Conservation (phyloP, 53 echinoderm and acorn worm genomes). For the Patiria pectinifera region DNA sequence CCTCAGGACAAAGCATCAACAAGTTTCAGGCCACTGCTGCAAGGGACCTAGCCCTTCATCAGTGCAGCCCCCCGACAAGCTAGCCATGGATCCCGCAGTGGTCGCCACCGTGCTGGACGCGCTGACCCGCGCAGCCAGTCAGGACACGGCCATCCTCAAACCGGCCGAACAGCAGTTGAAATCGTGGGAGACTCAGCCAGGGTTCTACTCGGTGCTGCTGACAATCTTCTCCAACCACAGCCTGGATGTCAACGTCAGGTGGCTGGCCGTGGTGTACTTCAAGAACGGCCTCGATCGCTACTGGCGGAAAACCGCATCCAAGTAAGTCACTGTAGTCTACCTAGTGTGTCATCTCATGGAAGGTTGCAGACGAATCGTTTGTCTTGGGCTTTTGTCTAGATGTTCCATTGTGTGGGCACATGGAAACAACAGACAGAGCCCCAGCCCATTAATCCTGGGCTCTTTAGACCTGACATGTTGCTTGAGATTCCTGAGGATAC, state of each 20-base stretch:
- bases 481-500: too few species aligned
- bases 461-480: too few species aligned
- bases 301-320: constrained; percentile 89
- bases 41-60: too few species aligned
- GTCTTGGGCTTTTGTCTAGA: too few species aligned
- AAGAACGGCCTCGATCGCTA: constrained; percentile 97
- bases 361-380: too few species aligned
- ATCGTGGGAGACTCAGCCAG: constrained; percentile 95
- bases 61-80: too few species aligned
- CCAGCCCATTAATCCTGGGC: too few species aligned
- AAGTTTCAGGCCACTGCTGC: too few species aligned
- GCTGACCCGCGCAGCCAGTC: constrained; percentile 88
- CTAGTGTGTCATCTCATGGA: neutral
- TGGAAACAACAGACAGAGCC: too few species aligned
- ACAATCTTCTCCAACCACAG: constrained; percentile 85
- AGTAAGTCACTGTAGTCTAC: constrained; percentile 70
- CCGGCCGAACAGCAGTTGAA: constrained; percentile 97
- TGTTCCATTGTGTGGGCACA: too few species aligned
- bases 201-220: constrained; percentile 91
- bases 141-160: constrained; percentile 82
- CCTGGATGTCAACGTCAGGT: constrained; percentile 89
- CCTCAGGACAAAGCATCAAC: too few species aligned
- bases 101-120: constrained; percentile 77
- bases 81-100: constrained; percentile 44
- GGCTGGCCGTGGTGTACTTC: constrained; percentile 97